Conservation (phyloP, 2,888 invertebrate species). For the Acanthosoma haemorrhoidale region DNA sequence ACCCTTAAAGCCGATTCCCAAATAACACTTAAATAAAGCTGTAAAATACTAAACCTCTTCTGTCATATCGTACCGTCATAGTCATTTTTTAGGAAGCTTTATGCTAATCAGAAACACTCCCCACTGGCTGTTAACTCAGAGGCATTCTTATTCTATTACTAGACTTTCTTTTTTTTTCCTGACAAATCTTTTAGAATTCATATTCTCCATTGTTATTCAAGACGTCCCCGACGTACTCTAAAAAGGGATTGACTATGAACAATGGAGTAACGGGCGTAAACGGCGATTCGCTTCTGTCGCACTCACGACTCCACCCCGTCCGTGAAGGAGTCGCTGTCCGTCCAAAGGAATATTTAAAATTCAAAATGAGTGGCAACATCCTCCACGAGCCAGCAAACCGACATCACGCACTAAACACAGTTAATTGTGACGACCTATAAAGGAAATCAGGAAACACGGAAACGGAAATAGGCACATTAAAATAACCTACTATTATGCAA, state of each 20-base stretch:
- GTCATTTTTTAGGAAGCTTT: too few species aligned
- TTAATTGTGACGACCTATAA: neutral
- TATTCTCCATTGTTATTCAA: neutral
- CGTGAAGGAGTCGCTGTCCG: neutral
- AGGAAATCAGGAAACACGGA: too few species aligned
- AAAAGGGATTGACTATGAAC: neutral
- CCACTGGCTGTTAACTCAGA: neutral
- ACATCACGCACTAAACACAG: neutral
- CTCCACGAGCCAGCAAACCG: neutral
- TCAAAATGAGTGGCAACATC: neutral
- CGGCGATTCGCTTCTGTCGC: neutral
- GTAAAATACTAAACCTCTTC: too few species aligned
- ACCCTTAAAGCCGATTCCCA: too few species aligned
- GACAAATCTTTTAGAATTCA: neutral
- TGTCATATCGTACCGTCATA: too few species aligned
- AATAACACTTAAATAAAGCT: too few species aligned
- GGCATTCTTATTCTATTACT: too few species aligned
- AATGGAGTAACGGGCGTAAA: constrained; percentile 3
- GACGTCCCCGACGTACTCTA: neutral
- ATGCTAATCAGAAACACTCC: neutral
- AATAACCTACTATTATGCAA: too few species aligned
- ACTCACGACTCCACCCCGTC: neutral
- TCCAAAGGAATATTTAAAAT: neutral
- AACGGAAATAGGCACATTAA: too few species aligned
- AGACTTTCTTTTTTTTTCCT: neutral